Conservation (phyloP, 2,113 vertebrate species). For the Trichomycterus rosablanca region DNA sequence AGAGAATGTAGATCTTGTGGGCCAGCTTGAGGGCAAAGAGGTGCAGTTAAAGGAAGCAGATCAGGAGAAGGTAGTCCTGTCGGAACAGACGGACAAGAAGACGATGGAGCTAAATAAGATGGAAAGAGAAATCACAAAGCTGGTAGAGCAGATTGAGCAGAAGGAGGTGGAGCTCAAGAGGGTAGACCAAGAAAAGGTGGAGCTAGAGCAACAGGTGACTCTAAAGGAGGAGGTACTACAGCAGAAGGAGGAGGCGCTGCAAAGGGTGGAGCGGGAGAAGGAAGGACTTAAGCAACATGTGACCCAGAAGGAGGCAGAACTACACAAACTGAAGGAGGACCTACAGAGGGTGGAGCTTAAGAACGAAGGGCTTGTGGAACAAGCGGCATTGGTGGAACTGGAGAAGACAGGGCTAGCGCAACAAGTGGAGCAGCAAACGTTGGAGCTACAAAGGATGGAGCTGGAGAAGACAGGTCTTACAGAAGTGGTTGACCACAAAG, state of each 20-base stretch:
- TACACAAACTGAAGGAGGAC: constrained; percentile 69
- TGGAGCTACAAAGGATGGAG: too few species aligned
- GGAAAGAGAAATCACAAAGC: neutral
- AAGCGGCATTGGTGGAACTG: too few species aligned
- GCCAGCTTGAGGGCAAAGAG: neutral
- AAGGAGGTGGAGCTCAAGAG: constrained; percentile 52
- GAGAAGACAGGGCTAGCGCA: too few species aligned
- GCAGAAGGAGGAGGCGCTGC: constrained; percentile 59
- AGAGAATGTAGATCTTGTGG: neutral
- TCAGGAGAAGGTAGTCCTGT: neutral
- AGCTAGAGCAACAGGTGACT: constrained; percentile 38
- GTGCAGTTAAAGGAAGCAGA: neutral
- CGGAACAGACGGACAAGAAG: neutral
- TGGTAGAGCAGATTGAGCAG: neutral
- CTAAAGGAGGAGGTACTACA: constrained; percentile 59
- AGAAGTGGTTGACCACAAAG: too few species aligned
- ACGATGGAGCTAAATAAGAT: neutral
- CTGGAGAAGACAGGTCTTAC: too few species aligned
- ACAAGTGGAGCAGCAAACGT: too few species aligned
- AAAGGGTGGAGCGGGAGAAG: constrained; percentile 75
- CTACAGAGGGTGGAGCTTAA: constrained; percentile 66
- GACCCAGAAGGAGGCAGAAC: constrained; percentile 33
- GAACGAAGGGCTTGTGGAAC: constrained; percentile 60
- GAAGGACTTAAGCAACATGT: neutral
- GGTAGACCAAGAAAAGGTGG: constrained; percentile 69